Conservation (phyloP, 2,888 invertebrate genomes). For the Pomacea canaliculata region DNA sequence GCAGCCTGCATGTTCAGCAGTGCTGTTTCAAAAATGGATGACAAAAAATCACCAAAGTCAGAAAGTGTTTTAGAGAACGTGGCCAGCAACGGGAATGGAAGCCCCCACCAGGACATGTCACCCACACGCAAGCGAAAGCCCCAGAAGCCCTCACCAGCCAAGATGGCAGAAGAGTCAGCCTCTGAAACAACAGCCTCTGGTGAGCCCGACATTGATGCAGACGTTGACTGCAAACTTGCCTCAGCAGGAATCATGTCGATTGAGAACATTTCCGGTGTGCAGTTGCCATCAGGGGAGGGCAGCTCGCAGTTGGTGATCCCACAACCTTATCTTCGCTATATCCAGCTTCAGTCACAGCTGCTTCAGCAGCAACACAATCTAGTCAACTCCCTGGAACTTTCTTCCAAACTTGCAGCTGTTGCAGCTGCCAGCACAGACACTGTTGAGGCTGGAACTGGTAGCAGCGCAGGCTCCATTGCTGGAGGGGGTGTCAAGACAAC, state of each 20-base stretch:
- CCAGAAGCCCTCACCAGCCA: neutral
- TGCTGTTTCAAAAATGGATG: constrained; percentile 6
- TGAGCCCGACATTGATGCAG: neutral
- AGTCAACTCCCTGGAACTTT: constrained; percentile 22
- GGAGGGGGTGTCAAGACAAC: neutral
- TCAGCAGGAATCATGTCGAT: constrained; percentile 2
- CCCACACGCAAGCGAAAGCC: neutral
- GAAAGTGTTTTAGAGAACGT: neutral
- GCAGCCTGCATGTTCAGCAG: no score
- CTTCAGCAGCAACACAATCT: constrained; percentile 47
- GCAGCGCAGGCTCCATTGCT: constrained; percentile 10
- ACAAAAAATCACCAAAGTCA: neutral
- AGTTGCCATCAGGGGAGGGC: neutral
- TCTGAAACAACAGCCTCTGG: neutral
- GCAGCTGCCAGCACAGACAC: constrained; percentile 14
- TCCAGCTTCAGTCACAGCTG: constrained; percentile 51
- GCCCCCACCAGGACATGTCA: neutral
- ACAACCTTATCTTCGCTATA: constrained; percentile 50
- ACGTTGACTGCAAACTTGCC: constrained; percentile 2
- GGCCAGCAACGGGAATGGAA: neutral
- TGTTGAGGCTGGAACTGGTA: constrained; percentile 13
- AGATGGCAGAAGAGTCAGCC: neutral
- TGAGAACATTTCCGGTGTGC: neutral
- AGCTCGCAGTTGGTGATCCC: constrained; percentile 10
- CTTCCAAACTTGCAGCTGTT: constrained; percentile 14